Conservation (phyloP, 2,797 vertebrate genomes). For the Coregonus ussuriensis region DNA sequence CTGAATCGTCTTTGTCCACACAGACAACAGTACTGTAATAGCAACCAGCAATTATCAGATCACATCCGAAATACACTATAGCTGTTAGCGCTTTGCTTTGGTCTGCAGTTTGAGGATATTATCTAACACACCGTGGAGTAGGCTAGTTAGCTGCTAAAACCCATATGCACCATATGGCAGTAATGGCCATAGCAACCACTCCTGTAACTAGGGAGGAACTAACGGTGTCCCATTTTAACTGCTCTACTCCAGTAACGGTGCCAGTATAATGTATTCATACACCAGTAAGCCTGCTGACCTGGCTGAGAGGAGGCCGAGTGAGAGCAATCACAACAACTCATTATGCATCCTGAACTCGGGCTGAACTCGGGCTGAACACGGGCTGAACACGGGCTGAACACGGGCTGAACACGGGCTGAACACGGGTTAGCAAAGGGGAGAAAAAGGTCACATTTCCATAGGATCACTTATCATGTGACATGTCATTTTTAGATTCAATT, state of each 20-base stretch:
- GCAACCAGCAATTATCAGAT: constrained; percentile 41
- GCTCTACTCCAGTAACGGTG: constrained; percentile 27
- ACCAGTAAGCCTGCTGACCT: background rate
- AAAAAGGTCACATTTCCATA: background rate
- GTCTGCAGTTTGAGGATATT: constrained; percentile 42
- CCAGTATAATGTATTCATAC: constrained; percentile 10
- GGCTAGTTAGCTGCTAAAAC: constrained; percentile 10
- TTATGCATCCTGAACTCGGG: background rate
- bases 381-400: too few species aligned
- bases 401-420: background rate
- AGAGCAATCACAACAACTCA: background rate
- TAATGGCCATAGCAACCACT: constrained; percentile 53
- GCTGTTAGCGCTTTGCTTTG: constrained; percentile 20
- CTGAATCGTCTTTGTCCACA: background rate
- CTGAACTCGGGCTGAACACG: too few species aligned
- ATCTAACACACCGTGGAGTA: constrained; percentile 48
- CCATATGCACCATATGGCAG: constrained; percentile 22
- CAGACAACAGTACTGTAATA: background rate
- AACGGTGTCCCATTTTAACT: constrained; percentile 29
- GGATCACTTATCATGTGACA: background rate
- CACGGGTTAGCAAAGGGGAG: background rate
- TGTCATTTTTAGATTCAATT: constrained; percentile 23
- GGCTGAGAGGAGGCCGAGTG: background rate
- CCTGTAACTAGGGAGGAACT: constrained; percentile 48
- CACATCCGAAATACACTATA: constrained; percentile 34